Evolutionary conservation across 1,140 invertebrate genomes (phyloP), one percentile per base, ranked within the genome.

Genomic region (Arctopsyche grandis): DNA sequence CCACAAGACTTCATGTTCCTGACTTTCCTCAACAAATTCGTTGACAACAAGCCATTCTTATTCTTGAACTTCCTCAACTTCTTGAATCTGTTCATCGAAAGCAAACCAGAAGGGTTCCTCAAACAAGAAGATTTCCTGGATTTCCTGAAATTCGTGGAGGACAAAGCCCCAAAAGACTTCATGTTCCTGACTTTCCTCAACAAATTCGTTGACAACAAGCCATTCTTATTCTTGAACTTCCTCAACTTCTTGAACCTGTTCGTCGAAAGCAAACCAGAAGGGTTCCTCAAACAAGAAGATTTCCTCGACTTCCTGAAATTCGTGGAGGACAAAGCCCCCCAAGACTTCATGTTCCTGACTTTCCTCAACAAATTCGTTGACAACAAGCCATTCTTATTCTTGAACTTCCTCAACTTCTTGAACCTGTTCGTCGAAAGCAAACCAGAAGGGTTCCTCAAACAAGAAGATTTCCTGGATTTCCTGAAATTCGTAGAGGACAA

Each of bases 151-250:
- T 60, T 60, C 19, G 14, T 60, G 7, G 58, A 60, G 21, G 21
- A 60, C n/a, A 60, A 60, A 60, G 58, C 21, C 1, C 58, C 58
- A 7, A 21, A 66, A 66, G 63, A 66, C 24, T 66, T 66, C 63
- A 12, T 66, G 24, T 66, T 66, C 24, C 24, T 66, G 24, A 26
- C 19, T 9, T 66, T 66, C 63, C 24, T 66, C 9, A 66, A 66
- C 24, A 66, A 66, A 26, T 66, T n/a, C 10, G 16, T 29, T 16
- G 69, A 71, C 10, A 71, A 38, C 69, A 71, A 71, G 16, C 12
- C 69, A 4, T 44, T 66, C n/a, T 66, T 66, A 66, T 71, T 71
- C 69, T 38, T 71, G 29, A 46, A 46, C 69, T 71, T 71, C 16
- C 16, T 71, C 4, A 69, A 69, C 24, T 69, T 29, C 66, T 69